Percentiles rank a stretch among this genome's conserved stretches.
Evolutionary conservation across 2,113 vertebrate species (phyloP).

Genomic region (Sardina pilchardus): DNA sequence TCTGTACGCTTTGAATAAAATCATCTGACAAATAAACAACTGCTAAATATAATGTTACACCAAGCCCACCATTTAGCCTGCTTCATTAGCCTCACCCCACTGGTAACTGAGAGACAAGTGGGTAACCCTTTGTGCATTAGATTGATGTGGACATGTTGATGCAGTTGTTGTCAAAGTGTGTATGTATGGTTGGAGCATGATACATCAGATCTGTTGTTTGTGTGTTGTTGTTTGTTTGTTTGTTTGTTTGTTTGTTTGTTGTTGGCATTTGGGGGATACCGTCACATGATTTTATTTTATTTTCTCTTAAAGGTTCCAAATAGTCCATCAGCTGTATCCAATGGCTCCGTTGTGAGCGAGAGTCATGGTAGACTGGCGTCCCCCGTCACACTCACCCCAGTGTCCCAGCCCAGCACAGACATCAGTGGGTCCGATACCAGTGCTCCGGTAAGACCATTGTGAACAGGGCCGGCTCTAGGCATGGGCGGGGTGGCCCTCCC

Average conservation of each 20-base stretch:
- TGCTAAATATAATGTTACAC: background rate
- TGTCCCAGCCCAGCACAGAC: background rate
- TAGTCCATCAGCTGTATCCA: background rate
- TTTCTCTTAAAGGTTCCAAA: background rate
- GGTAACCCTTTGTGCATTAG: background rate
- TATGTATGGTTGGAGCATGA: no score
- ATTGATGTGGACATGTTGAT: background rate
- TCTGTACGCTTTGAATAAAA: no score
- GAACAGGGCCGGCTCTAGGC: no score
- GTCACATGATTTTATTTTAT: background rate
- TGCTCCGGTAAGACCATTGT: constrained; percentile 8
- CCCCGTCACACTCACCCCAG: background rate
- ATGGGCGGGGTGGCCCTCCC: no score
- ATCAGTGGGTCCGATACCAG: background rate
- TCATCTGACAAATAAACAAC: background rate
- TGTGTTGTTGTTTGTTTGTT: no score
- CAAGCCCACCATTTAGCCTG: background rate
- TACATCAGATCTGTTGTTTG: no score
- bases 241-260: no score
- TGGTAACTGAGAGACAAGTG: background rate
- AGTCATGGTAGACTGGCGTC: background rate
- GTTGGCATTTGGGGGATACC: background rate
- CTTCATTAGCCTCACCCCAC: background rate
- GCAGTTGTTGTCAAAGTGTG: no score
- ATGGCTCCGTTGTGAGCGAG: constrained; percentile 16